Percentiles rank a stretch among this genome's conserved stretches.
Conservation (phyloP, 2,888 invertebrate genomes). For the Schrankia costaestrigalis region DNA sequence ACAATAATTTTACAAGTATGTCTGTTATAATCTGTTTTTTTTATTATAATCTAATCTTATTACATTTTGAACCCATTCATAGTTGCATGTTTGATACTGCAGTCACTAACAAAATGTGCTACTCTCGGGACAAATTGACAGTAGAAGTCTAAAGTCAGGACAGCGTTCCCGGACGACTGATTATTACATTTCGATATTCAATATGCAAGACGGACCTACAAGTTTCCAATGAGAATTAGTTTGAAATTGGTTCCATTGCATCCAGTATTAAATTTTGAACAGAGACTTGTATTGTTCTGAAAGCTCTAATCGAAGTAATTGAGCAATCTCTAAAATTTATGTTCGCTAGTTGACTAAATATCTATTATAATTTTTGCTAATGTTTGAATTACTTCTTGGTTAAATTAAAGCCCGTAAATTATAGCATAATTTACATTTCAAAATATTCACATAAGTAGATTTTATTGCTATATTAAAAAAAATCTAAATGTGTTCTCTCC, state of each 20-base stretch:
- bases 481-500: too few relatives aligned
- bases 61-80: not conserved
- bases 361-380: too few relatives aligned
- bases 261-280: slow-evolving; percentile 6
- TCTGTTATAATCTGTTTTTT: too few relatives aligned
- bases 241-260: slow-evolving; percentile 21
- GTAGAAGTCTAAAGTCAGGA: slow-evolving; percentile 33
- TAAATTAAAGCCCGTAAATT: too few relatives aligned
- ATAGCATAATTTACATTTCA: too few relatives aligned
- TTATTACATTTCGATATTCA: slow-evolving; percentile 46
- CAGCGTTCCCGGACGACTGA: slow-evolving; percentile 29
- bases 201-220: slow-evolving; percentile 27
- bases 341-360: too few relatives aligned
- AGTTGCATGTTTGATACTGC: slow-evolving; percentile 4
- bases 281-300: not conserved
- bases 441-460: too few relatives aligned
- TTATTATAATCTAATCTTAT: too few relatives aligned
- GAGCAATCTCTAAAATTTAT: too few relatives aligned
- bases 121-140: slow-evolving; percentile 49
- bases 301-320: not conserved
- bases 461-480: too few relatives aligned
- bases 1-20: too few relatives aligned
- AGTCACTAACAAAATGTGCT: slow-evolving; percentile 35
- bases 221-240: slow-evolving; percentile 33
- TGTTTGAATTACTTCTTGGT: too few relatives aligned